Evolutionary conservation across 2,113 vertebrate species (phyloP).

Genomic region (Leptodactylus fuscus): DNA sequence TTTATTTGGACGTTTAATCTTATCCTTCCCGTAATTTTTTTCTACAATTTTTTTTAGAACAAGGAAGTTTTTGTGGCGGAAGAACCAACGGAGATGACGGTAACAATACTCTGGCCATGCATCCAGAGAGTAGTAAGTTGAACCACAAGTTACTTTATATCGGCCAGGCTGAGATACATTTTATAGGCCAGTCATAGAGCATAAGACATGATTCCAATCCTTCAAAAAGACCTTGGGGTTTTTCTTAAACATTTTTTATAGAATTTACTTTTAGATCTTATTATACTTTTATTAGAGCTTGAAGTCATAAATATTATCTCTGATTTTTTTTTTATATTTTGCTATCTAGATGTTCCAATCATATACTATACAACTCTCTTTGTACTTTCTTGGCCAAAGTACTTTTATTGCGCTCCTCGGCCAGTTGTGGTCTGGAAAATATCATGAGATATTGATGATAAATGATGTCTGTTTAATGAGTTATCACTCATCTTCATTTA

Average conservation of each 20-base stretch:
- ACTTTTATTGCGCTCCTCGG: not conserved
- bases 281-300: not conserved
- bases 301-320: not conserved
- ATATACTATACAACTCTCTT: not conserved
- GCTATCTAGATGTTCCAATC: not conserved
- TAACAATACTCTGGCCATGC: not conserved
- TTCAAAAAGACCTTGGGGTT: not conserved
- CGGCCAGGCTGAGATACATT: not conserved
- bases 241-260: too few relatives aligned
- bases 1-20: not conserved
- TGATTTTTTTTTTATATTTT: not conserved
- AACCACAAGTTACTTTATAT: not conserved
- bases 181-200: not conserved
- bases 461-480: constrained; percentile 20
- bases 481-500: constrained; percentile 29
- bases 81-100: not conserved
- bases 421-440: not conserved
- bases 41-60: not conserved
- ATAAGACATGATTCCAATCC: not conserved
- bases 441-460: constrained; percentile 18
- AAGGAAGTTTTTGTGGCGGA: not conserved
- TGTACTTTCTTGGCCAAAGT: not conserved
- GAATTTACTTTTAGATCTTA: not conserved
- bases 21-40: not conserved
- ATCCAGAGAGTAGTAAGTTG: not conserved